Percentiles rank a stretch among this genome's conserved stretches.
Evolutionary conservation across 2,888 invertebrate genomes (phyloP).

Genomic region (Apotomis betuletana): DNA sequence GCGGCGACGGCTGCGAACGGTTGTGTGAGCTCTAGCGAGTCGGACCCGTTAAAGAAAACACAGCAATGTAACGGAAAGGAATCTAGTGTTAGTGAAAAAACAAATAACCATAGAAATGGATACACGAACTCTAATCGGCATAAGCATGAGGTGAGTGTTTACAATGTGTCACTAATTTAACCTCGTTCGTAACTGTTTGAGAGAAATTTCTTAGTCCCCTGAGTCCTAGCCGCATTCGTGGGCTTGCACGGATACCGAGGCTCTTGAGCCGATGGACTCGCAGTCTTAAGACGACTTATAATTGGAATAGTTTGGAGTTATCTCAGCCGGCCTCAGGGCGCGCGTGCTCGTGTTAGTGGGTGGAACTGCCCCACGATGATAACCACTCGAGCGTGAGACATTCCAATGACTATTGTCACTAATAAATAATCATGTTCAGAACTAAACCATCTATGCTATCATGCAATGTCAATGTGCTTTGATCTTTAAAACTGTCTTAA

Average conservation of each 20-base stretch:
- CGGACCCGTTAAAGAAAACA: constrained; percentile 48
- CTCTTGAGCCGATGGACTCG: background rate
- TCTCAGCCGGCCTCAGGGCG: background rate
- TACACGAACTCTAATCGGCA: constrained; percentile 55
- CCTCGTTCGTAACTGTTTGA: constrained; percentile 39
- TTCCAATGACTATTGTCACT: constrained; percentile 11
- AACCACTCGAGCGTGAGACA: constrained; percentile 24
- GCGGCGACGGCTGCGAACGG: constrained; percentile 58
- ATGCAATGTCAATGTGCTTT: no score
- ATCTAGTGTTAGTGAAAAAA: constrained; percentile 62
- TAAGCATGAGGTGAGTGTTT: constrained; percentile 67
- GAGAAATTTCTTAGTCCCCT: constrained; percentile 25
- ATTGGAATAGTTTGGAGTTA: background rate
- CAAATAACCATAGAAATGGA: constrained; percentile 63
- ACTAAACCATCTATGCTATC: background rate
- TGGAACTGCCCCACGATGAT: constrained; percentile 1
- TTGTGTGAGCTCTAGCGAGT: constrained; percentile 51
- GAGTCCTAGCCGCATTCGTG: background rate
- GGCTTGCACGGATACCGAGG: background rate
- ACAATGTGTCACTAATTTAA: constrained; percentile 52
- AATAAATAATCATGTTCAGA: constrained; percentile 6
- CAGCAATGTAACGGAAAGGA: constrained; percentile 57
- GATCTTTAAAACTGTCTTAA: no score
- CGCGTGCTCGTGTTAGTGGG: background rate
- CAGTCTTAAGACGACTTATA: background rate